Base-by-base conservation (phyloP, 2,888 invertebrate species). In the Chorisops tibialis region DNA sequence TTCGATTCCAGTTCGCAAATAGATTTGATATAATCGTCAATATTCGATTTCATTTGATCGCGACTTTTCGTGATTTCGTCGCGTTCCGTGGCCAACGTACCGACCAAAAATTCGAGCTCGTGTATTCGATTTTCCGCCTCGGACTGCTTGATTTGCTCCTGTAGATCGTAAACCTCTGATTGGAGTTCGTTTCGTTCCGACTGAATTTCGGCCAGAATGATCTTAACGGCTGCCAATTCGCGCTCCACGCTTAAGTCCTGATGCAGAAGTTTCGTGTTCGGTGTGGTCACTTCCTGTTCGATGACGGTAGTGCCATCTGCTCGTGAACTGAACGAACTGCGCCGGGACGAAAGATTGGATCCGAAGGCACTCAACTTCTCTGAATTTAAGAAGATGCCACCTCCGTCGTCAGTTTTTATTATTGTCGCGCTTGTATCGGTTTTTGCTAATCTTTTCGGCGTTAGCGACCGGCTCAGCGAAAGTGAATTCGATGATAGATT, bases 1-100 rank as follows among this genome's bases (percentile, higher is more conserved):
- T 71, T 75, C 1, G 71, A 70, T 65, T 78, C 78, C 11, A 77
- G 59, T 39, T 78, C 76, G 1, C 74, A 76, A 49, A 77, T 75
- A 3, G 75, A 71, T 65, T 75, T 74, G 14, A 75, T 69, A 19
- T 76, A 75, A 1, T 73, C 70, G 60, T 68, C 66, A 47, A 71
- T 72, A 0, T 70, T 68, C 5, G 60, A 59, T 39, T 69, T 69
- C 0, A 70, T 67, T 9, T 71, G 70, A 19, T 64, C 64, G 0
- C 73, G 52, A 16, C 73, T 71, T 1, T 68, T 67, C 0, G 69
- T 68, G 0, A 71, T 63, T 18, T 71, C 70, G 43, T 75, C 71
- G 0, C 72, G 70, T 61, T 77, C 75, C 2, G 68, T 67, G 0
- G 69, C 70, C 1, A 73, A 63, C 1, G 64, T 68, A 48, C 68